Evolutionary conservation across 1,140 invertebrate genomes (phyloP), one percentile per base, ranked within the genome.

Genomic region (Choristoneura fumiferana): DNA sequence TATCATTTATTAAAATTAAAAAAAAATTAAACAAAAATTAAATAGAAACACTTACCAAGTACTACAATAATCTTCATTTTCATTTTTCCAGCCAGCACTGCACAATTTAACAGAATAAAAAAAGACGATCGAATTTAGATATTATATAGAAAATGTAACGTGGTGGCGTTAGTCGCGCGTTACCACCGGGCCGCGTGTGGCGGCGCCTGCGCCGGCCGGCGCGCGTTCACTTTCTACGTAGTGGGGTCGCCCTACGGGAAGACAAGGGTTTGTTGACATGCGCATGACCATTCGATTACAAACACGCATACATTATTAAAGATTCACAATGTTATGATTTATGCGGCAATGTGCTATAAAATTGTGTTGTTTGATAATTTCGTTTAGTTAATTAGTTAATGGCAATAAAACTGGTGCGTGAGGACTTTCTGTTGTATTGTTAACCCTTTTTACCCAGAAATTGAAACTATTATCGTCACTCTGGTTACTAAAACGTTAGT

Each of bases 191-290:
- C 73, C 80, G 77, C 80, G 69, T 82, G 65, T 81, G 73, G 59
- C 64, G 62, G 61, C 59, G 64, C 61, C 54, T 43, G 61, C 40
- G 33, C 22, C 69, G 67, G 61, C 34, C 60, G 71, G 71, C 33
- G 13, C 10, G 17, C 79, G 65, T 81, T 81, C 80, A 83, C 78
- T 83, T 83, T 81, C 80, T 79, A 79, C 57, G 69, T 78, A 68
- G 73, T 75, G 77, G 79, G 77, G 77, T 62, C 57, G 62, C 56
- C 65, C 53, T 59, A 62, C 67, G 70, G 77, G 74, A 76, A 80
- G 66, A 66, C 45, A 61, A 73, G 71, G 77, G 77, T 80, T 80
- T 80, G 75, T 76, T 80, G 75, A 80, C 77, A 49, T 29, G 43
- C 43, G 43, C 43, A 22, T 49, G 22, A 49, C n/a, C n/a, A n/a